These are phyloP conservation scores for Megaustenia siamemsis DNA, from an alignment of 2,888 invertebrate species.

Conservation along the genomic window DNA sequence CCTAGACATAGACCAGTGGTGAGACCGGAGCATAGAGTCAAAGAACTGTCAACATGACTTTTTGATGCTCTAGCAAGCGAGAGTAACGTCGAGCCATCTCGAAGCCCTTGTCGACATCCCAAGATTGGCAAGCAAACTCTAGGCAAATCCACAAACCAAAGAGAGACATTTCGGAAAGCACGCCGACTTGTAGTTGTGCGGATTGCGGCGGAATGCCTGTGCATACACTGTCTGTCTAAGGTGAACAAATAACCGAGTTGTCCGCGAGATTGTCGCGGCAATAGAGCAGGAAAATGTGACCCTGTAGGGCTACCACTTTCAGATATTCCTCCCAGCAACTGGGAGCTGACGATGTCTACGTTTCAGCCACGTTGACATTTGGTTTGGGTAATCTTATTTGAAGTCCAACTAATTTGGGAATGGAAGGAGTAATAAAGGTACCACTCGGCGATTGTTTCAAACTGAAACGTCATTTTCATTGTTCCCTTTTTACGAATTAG, in stretches of 20 bases:
- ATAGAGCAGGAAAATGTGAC: conserved; percentile 1
- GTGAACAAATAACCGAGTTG: conserved; percentile 38
- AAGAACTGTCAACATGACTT: conserved; percentile 46
- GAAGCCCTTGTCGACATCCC: conserved; percentile 3
- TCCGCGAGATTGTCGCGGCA: conserved; percentile 10
- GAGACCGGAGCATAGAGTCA: conserved; percentile 5
- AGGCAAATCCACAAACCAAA: conserved; percentile 32
- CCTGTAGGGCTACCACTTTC: conserved; percentile 17
- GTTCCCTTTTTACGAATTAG: no score
- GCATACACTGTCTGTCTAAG: conserved; percentile 43
- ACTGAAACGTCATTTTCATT: not conserved
- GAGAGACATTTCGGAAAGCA: conserved; percentile 45
- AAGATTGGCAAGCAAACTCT: conserved; percentile 43
- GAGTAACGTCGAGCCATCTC: conserved; percentile 28
- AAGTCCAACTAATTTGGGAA: not conserved
- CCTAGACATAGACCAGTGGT: not conserved
- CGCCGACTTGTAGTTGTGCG: conserved; percentile 11
- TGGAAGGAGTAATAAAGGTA: not conserved
- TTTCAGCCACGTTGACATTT: conserved; percentile 16
- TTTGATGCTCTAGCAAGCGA: conserved; percentile 26
- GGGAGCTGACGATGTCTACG: not conserved
- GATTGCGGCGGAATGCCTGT: conserved; percentile 29
- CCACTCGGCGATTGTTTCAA: not conserved
- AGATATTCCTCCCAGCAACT: not conserved
- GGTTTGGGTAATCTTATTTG: not conserved